Conservation (phyloP, 2,888 invertebrate species). For the Byasa hedistus region DNA sequence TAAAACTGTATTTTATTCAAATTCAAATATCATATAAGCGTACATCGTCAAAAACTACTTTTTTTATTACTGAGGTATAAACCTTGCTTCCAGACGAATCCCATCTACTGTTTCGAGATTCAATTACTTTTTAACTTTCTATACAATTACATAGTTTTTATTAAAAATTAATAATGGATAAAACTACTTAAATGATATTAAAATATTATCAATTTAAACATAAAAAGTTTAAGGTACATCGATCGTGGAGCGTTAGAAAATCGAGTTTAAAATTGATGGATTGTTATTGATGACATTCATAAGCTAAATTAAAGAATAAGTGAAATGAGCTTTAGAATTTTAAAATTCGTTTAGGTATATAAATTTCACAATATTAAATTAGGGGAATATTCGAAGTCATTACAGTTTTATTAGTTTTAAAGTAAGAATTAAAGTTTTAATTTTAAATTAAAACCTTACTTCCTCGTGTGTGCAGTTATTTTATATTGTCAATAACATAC, state of each 20-base stretch:
- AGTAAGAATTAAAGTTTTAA: too few relatives aligned
- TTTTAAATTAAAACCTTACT: too few relatives aligned
- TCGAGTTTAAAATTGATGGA: not conserved
- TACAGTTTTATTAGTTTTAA: too few relatives aligned
- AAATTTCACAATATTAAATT: too few relatives aligned
- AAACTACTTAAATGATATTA: not conserved
- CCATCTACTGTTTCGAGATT: not conserved
- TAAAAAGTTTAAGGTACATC: not conserved
- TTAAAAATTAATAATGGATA: not conserved
- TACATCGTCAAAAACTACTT: constrained; percentile 9
- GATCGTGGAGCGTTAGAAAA: not conserved
- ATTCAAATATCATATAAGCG: not conserved
- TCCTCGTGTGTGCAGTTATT: too few relatives aligned
- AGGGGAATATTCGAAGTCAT: too few relatives aligned
- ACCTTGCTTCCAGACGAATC: not conserved
- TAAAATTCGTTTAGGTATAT: too few relatives aligned
- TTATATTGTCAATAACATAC: too few relatives aligned
- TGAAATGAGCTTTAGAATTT: too few relatives aligned
- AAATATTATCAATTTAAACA: not conserved
- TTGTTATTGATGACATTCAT: not conserved
- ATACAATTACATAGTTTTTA: not conserved
- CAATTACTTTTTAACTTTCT: not conserved
- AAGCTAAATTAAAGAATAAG: not conserved
- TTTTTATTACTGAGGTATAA: constrained; percentile 14
- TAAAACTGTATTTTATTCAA: constrained; percentile 18